phyloP scores from a whole-genome alignment of 1,140 invertebrate species.

The Euura saliciscinereae region DNA sequence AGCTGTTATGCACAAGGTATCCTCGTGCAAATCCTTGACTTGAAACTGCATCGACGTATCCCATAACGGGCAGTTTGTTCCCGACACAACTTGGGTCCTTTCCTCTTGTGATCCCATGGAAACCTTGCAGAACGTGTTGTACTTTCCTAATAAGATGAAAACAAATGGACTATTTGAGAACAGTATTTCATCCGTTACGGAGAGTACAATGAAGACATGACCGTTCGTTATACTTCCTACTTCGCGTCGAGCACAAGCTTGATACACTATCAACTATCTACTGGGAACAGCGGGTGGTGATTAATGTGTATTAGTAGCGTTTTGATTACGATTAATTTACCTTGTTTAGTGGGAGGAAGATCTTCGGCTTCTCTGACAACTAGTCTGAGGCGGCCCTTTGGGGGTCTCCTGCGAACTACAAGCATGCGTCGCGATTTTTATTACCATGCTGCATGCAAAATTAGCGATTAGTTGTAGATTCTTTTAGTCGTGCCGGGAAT shows the following conservation, averaged over 20 bases:
- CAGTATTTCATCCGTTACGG: not conserved
- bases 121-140: conserved; percentile 80
- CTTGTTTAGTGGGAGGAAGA: conserved; percentile 44
- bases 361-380: conserved; percentile 55
- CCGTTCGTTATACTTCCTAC: too few relatives aligned
- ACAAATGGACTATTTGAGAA: not conserved
- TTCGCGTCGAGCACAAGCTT: too few relatives aligned
- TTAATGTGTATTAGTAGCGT: conserved; percentile 6
- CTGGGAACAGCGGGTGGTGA: not conserved
- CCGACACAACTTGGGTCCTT: conserved; percentile 69
- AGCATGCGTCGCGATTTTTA: conserved; percentile 49
- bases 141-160: conserved; percentile 41
- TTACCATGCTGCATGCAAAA: conserved; percentile 24
- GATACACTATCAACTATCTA: too few relatives aligned
- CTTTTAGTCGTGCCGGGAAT: too few relatives aligned
- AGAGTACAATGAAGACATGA: too few relatives aligned
- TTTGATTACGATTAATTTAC: conserved; percentile 32
- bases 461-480: not conserved
- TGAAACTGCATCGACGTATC: conserved; percentile 86
- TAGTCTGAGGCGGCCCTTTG: conserved; percentile 55
- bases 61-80: conserved; percentile 70
- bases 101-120: conserved; percentile 79
- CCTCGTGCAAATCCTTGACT: conserved; percentile 74
- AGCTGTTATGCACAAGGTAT: conserved; percentile 79
- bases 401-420: conserved; percentile 58